These are phyloP conservation scores for Fukomys damarensis DNA, from an alignment of 2,113 vertebrate genomes.

Conservation along the genomic window DNA sequence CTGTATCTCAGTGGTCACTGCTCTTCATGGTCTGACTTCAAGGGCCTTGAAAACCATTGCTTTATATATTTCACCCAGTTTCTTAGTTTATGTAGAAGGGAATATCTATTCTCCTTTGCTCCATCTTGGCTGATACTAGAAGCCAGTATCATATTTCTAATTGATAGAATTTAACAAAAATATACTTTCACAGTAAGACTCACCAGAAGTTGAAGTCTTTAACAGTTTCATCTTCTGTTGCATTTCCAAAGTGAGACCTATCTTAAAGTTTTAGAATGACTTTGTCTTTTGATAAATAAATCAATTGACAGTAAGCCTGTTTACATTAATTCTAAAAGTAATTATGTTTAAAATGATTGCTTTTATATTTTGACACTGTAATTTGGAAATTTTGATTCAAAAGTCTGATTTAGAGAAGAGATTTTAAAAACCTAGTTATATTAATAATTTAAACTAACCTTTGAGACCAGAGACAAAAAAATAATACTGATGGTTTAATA, in stretches of 20 bases:
- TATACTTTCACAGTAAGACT: neutral
- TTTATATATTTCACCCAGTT: neutral
- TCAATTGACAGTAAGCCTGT: neutral
- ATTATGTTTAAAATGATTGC: neutral
- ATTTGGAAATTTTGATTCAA: neutral
- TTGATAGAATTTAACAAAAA: neutral
- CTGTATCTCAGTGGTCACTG: neutral
- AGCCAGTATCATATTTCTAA: neutral
- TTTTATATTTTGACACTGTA: neutral
- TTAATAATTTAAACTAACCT: neutral
- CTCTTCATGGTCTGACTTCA: neutral
- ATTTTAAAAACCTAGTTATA: neutral
- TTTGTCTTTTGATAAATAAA: neutral
- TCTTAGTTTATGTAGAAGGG: neutral
- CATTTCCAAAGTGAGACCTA: neutral
- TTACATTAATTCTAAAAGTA: neutral
- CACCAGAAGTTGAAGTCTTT: neutral
- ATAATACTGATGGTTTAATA: neutral
- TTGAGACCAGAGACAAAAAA: neutral
- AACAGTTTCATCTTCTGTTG: neutral
- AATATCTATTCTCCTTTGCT: neutral
- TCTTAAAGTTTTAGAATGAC: neutral
- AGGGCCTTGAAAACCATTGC: neutral
- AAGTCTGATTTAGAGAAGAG: conserved; percentile 8
- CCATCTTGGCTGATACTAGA: neutral